Conservation (phyloP, 2,797 vertebrate genomes). For the Galaxias olidus region DNA sequence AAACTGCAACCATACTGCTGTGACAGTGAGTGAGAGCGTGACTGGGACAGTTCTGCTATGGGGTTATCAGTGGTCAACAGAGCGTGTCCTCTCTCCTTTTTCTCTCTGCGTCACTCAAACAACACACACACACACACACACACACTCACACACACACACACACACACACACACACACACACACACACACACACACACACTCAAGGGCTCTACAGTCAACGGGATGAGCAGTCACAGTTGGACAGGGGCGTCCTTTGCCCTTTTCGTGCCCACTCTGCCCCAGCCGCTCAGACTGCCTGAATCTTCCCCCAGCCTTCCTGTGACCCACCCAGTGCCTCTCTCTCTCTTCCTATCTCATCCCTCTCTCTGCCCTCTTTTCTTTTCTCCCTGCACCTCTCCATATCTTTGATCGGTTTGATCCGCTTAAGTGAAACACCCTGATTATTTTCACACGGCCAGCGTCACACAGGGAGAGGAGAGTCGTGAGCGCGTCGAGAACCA, state of each 20-base stretch:
- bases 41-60: conserved; percentile 2
- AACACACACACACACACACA: neutral
- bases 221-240: conserved; percentile 51
- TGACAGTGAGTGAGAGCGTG: neutral
- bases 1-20: neutral
- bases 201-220: conserved; percentile 50
- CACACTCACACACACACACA: neutral
- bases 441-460: neutral
- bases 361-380: conserved; percentile 31
- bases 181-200: neutral
- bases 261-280: conserved; percentile 44
- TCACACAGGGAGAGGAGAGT: too few relatives aligned
- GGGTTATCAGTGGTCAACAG: conserved; percentile 46
- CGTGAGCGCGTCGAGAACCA: too few relatives aligned
- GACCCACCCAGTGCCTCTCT: conserved; percentile 26
- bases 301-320: conserved; percentile 15
- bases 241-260: conserved; percentile 51
- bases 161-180: neutral
- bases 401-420: neutral
- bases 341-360: conserved; percentile 31
- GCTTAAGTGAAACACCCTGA: neutral
- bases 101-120: neutral
- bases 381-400: conserved; percentile 1
- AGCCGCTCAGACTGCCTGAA: conserved; percentile 35
- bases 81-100: conserved; percentile 1